A percentile compares a stretch with the other conserved stretches of the same genome.
These are phyloP conservation scores for Noctuana brunneofusca DNA, from an alignment of 2,888 invertebrate species.

Conservation along the genomic window DNA sequence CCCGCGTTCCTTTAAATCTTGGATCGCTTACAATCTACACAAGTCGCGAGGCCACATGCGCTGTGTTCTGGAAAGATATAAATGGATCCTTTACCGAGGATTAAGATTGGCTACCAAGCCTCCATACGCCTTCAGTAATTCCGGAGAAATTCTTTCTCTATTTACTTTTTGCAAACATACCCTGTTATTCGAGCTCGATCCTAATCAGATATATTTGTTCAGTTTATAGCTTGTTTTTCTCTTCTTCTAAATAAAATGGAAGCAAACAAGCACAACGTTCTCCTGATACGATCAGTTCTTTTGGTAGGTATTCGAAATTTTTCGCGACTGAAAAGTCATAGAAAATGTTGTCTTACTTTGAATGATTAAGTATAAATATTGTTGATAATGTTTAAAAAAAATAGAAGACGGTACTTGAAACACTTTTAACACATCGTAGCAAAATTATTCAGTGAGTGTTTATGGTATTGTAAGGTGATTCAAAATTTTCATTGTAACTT, in stretches of 20 bases:
- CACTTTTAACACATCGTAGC: no score
- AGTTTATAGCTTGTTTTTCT: slow-evolving; percentile 28
- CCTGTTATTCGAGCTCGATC: slow-evolving; percentile 16
- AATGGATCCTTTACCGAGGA: background rate
- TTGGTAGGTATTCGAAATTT: background rate
- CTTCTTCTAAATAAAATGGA: slow-evolving; percentile 22
- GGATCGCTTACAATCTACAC: background rate
- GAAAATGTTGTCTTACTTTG: background rate
- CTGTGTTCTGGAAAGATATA: background rate
- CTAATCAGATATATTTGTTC: slow-evolving; percentile 33
- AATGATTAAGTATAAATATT: no score
- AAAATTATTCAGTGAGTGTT: no score
- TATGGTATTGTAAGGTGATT: no score
- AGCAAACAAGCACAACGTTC: slow-evolving; percentile 17
- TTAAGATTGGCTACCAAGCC: background rate
- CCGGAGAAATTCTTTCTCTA: slow-evolving; percentile 10
- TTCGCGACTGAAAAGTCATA: background rate
- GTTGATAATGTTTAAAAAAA: no score
- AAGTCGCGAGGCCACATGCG: background rate
- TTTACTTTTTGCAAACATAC: slow-evolving; percentile 11
- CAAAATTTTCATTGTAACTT: no score
- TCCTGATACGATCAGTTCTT: slow-evolving; percentile 12
- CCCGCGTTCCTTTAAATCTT: background rate
- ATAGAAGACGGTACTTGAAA: no score
- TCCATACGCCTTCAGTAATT: background rate